Evolutionary conservation across 2,797 vertebrate species (phyloP), one percentile per base, ranked within the genome.

Genomic region (Gymnoscopelus microlampas): DNA sequence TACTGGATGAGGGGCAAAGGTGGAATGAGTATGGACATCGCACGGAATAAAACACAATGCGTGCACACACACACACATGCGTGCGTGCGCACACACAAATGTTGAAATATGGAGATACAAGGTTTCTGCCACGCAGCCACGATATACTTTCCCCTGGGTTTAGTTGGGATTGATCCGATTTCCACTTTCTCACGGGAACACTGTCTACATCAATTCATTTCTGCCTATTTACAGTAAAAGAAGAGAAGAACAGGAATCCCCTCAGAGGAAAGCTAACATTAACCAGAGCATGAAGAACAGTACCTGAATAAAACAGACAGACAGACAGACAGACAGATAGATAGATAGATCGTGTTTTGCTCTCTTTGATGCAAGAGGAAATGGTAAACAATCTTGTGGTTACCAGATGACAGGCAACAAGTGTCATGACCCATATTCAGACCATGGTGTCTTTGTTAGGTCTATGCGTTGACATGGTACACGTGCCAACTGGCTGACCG

Each of bases 171-270:
- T 63, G 63, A 80, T 76, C 50, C 55, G 54, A 76, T 81, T 78
- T 80, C 71, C 69, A 75, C 56, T 83, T 66, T 80, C 60, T 82
- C 73, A 74, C 61, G 55, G 47, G 14, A 29, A 51, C 63, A 68
- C 66, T 76, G 68, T 81, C 73, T 29, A 47, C 67, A 64, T 72
- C 64, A 70, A 78, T 77, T 68, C 39, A 44, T 9, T 44, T 44
- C 39, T 8, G 8, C 9, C 39, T 10, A 44, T 29, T 29, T 44
- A 44, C 8, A 7, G 39, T 44, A 44, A 44, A 44, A 44, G 7
- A 44, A 44, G 39, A 44, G 7, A 44, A 6, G 32, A 35, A 35
- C 32, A 6, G 32, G 32, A 35, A 6, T 35, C 2, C 39, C 39
- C 9, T 9, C 39, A 44, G 9, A 44, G 8, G 19, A 19, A 10